Evolutionary conservation across 1,140 invertebrate species (phyloP).

Genomic region (Trissolcus basalis): DNA sequence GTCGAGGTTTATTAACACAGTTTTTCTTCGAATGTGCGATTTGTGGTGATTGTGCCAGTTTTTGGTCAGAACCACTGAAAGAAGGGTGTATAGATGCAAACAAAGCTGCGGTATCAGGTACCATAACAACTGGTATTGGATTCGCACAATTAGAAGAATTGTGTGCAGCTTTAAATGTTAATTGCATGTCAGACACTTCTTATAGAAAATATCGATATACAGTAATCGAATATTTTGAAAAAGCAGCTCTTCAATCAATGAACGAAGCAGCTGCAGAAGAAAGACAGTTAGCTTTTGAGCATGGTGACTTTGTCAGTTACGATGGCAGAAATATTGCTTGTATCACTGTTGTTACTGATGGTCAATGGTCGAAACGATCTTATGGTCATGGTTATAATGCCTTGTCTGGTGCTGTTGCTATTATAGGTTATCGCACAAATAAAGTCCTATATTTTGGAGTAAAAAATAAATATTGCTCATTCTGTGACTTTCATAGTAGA

Average conservation of each 20-base stretch:
- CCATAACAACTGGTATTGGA: slow-evolving; percentile 34
- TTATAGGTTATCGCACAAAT: slow-evolving; percentile 50
- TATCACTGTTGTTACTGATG: slow-evolving; percentile 28
- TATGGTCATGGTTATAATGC: too few species aligned
- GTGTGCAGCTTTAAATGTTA: slow-evolving; percentile 36
- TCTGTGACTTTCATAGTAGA: slow-evolving; percentile 44
- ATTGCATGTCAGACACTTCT: too few species aligned
- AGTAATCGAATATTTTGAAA: slow-evolving; percentile 15
- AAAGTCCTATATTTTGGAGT: slow-evolving; percentile 59
- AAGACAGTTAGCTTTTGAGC: slow-evolving; percentile 17
- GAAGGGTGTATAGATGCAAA: slow-evolving; percentile 4
- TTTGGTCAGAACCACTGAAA: slow-evolving; percentile 37
- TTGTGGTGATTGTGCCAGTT: slow-evolving; percentile 27
- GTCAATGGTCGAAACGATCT: slow-evolving; percentile 61
- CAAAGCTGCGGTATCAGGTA: slow-evolving; percentile 31
- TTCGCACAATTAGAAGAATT: slow-evolving; percentile 44
- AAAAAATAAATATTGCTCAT: slow-evolving; percentile 63
- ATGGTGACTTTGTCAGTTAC: slow-evolving; percentile 5
- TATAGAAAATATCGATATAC: slow-evolving; percentile 34
- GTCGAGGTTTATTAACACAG: slow-evolving; percentile 15
- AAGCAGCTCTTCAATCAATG: slow-evolving; percentile 3
- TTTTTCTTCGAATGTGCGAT: slow-evolving; percentile 22
- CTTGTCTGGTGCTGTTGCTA: slow-evolving; percentile 60
- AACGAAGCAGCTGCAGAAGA: slow-evolving; percentile 19
- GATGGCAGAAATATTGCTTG: slow-evolving; percentile 8